These are phyloP conservation scores for Sialis lutaria DNA, from an alignment of 2,888 invertebrate species.

Conservation along the genomic window DNA sequence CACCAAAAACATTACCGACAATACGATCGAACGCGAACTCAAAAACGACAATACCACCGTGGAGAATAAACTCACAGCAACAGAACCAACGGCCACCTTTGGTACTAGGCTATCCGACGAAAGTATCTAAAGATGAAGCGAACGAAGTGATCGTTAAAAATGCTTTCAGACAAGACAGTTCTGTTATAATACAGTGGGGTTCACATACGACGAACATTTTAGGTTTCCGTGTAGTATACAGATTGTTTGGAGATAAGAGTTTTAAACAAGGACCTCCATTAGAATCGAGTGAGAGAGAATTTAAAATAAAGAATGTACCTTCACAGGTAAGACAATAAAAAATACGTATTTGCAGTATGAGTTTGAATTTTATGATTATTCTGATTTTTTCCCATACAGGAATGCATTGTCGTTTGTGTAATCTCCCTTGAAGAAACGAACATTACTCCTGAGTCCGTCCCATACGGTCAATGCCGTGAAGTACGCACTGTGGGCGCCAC, in stretches of 20 bases:
- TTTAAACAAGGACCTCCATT: conserved; percentile 83
- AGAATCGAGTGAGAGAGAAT: conserved; percentile 77
- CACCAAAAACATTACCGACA: conserved; percentile 9
- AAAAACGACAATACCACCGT: conserved; percentile 16
- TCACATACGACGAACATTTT: conserved; percentile 72
- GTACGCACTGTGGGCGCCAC: conserved; percentile 70
- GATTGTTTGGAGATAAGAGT: conserved; percentile 74
- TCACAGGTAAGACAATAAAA: conserved; percentile 43
- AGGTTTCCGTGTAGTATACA: conserved; percentile 78
- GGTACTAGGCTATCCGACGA: conserved; percentile 49
- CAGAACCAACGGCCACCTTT: conserved; percentile 47
- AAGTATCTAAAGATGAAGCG: conserved; percentile 37
- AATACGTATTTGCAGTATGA: background rate
- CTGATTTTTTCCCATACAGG: conserved; percentile 34
- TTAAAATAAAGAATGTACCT: conserved; percentile 84
- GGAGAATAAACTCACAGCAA: conserved; percentile 19
- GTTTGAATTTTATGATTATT: background rate
- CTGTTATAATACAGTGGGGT: conserved; percentile 84
- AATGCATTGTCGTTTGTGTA: conserved; percentile 87
- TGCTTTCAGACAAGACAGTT: conserved; percentile 69
- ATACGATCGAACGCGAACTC: no score
- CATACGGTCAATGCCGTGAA: conserved; percentile 74
- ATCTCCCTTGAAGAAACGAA: conserved; percentile 77
- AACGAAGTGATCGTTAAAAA: conserved; percentile 73
- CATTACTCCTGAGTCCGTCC: conserved; percentile 74